Conservation (phyloP, 2,113 vertebrate species). For the Prochilodus magdalenae region DNA sequence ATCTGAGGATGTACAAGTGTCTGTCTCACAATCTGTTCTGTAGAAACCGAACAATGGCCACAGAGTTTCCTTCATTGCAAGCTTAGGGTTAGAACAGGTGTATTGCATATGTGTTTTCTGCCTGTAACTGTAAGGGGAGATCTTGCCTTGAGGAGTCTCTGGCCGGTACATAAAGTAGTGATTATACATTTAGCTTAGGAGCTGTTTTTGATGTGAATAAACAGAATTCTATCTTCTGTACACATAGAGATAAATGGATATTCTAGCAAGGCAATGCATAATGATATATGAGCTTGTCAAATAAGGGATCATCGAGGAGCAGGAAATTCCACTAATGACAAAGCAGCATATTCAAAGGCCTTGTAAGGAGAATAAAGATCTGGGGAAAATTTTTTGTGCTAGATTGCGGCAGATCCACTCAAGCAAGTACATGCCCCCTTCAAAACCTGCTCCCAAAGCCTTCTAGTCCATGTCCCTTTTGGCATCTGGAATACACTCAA, state of each 20-base stretch:
- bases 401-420: no score
- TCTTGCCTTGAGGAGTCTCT: not conserved
- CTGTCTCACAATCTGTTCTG: not conserved
- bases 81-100: not conserved
- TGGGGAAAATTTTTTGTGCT: no score
- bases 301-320: no score
- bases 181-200: not conserved
- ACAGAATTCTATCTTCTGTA: not conserved
- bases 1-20: no score
- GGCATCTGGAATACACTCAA: no score
- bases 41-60: not conserved
- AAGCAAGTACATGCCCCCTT: no score
- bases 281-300: not conserved
- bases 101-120: not conserved
- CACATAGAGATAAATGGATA: not conserved
- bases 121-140: not conserved
- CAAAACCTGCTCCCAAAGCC: no score
- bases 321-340: no score
- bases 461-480: no score
- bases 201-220: not conserved
- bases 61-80: not conserved
- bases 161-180: not conserved
- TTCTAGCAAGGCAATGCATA: not conserved
- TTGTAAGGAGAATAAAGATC: no score
- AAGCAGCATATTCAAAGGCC: no score